Percentiles rank a stretch among this genome's conserved stretches.
Conservation (phyloP, 2,888 invertebrate species). For the Agrilus mali region DNA sequence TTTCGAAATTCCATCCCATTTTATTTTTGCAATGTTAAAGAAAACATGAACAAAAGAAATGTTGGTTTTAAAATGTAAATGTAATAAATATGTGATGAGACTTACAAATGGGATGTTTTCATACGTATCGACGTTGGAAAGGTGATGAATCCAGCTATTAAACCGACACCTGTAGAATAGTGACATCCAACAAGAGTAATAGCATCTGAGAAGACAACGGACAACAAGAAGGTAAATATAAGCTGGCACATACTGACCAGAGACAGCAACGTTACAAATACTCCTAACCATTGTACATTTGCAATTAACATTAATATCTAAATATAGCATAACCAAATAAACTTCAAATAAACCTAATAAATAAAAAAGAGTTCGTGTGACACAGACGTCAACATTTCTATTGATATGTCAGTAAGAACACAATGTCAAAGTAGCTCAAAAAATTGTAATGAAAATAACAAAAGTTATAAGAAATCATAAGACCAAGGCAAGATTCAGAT, state of each 20-base stretch:
- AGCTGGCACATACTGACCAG: slow-evolving; percentile 33
- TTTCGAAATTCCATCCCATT: no score
- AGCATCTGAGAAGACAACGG: slow-evolving; percentile 17
- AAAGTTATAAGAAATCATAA: no score
- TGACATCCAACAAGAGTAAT: slow-evolving; percentile 15
- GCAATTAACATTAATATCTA: slow-evolving; percentile 5
- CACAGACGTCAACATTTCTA: no score
- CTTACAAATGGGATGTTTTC: slow-evolving; percentile 17
- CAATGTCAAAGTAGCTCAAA: no score
- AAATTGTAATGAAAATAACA: no score
- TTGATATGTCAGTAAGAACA: no score
- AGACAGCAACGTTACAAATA: slow-evolving; percentile 25
- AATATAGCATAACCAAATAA: background rate
- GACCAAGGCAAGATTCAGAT: no score
- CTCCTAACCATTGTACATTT: slow-evolving; percentile 15
- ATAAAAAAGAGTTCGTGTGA: no score
- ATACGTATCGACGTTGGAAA: slow-evolving; percentile 19
- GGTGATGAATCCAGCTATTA: slow-evolving; percentile 18
- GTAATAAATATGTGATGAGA: background rate
- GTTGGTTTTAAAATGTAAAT: no score
- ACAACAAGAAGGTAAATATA: slow-evolving; percentile 34
- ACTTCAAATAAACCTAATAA: no score
- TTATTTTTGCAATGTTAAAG: no score
- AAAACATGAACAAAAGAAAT: no score
- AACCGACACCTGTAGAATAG: slow-evolving; percentile 15